Evolutionary conservation across 30 jellyfish, hydroid and myxozoan species (phyloP), one percentile per base, ranked within the genome.

Genomic region (Pelagia noctiluca): DNA sequence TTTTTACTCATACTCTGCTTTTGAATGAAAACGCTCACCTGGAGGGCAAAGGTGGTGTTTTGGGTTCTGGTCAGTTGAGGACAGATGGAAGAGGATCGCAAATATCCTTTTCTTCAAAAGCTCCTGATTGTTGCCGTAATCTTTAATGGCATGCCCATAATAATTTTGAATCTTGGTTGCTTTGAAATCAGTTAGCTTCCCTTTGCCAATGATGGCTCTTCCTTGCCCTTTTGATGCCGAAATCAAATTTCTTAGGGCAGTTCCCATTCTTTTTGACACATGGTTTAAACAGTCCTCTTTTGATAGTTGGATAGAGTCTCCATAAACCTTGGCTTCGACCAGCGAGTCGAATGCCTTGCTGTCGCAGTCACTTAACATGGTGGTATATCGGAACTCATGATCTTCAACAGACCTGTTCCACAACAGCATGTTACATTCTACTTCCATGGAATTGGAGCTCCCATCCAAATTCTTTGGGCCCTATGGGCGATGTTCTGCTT

Each of bases 1-100:
- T n/a, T n/a, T n/a, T 36, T 29, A 0, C 65, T 75, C 3, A 63
- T 2, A 4, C 84, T 42, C 16, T 63, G 13, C 5, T 74, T 64
- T 28, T 64, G 75, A 66, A 63, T 84, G 29, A n/a, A 84, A 80
- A 1, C 23, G 35, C 18, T 22, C 82, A 1, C 90, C 85, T n/a
- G 84, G 75, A 2, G 90, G 90, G 50, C 90, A 35, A 36, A 63
- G 85, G 29, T 11, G 31, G 49, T 66, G 90, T 34, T 80, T 64
- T 37, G 90, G 90, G 31, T 23, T 33, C 42, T 37, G 22, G 24
- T 63, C 85, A 3, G 79, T 3, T 16, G 84, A 63, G n/a, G 90
- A 80, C 38, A 63, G 3, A 52, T 50, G 84, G 3, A 52, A 49
- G 2, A 82, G 78, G 13, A 35, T 71, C 3, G 76, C 92, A 37